Conservation (phyloP, 2,797 vertebrate species). For the Platyrinchus mystaceus region DNA sequence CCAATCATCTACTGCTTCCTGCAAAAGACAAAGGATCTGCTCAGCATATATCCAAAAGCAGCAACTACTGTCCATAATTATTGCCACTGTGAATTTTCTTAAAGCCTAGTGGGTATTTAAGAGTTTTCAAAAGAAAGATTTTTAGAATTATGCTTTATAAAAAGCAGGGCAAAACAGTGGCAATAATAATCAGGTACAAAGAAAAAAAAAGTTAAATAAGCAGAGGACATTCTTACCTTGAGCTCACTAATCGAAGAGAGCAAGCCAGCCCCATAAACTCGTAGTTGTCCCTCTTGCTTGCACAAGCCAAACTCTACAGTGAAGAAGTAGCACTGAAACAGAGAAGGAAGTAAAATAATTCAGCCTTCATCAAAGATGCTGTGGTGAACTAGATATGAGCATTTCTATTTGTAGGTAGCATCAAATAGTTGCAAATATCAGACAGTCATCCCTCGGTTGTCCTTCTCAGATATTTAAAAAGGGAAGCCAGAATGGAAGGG, state of each 20-base stretch:
- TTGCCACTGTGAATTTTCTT: not conserved
- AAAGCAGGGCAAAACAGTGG: not conserved
- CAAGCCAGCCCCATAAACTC: conserved; percentile 94
- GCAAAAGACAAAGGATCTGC: not conserved
- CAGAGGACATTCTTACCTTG: conserved; percentile 66
- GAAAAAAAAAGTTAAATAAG: not conserved
- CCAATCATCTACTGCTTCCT: not conserved
- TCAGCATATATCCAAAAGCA: not conserved
- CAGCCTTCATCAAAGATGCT: not conserved
- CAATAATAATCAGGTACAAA: not conserved
- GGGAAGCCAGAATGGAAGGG: not conserved
- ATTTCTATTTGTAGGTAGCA: not conserved
- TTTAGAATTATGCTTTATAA: not conserved
- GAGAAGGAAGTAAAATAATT: not conserved
- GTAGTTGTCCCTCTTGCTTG: conserved; percentile 93
- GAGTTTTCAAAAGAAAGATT: not conserved
- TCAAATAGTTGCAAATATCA: not conserved
- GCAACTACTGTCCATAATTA: not conserved
- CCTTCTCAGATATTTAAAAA: not conserved
- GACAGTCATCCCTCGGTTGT: not conserved
- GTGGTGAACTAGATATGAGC: not conserved
- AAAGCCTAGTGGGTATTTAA: not conserved
- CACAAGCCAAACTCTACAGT: conserved; percentile 98
- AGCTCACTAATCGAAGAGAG: conserved; percentile 97
- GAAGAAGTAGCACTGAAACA: conserved; percentile 95